Conservation (phyloP, 2,797 vertebrate species). For the Cossypha caffra region DNA sequence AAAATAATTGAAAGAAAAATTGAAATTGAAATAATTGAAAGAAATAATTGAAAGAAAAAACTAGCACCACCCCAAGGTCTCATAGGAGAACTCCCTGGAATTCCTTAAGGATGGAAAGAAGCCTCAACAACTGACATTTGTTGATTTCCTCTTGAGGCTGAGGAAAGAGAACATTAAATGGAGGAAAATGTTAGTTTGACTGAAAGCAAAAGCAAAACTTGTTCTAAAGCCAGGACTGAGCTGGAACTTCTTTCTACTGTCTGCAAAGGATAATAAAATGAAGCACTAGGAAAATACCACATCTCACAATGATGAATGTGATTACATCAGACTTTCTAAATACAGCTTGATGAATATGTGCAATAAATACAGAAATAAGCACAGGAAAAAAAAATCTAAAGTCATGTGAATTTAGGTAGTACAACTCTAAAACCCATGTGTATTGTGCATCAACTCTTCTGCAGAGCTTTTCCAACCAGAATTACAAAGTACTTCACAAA, state of each 20-base stretch:
- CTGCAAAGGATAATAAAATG: not conserved
- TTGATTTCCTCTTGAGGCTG: not conserved
- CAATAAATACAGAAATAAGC: not conserved
- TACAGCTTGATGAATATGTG: not conserved
- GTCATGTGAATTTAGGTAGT: not conserved
- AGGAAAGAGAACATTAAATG: not conserved
- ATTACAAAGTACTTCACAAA: not conserved
- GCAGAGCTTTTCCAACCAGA: not conserved
- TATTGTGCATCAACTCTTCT: not conserved
- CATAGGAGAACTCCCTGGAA: not conserved
- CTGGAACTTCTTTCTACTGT: not conserved
- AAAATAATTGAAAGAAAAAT: too few relatives aligned
- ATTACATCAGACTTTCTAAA: not conserved
- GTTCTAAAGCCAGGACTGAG: not conserved
- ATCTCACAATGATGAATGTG: not conserved
- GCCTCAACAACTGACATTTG: not conserved
- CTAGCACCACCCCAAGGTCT: not conserved
- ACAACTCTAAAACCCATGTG: not conserved
- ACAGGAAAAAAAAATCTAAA: not conserved
- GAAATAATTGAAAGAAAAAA: not conserved
- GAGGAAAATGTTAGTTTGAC: not conserved
- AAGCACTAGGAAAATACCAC: not conserved
- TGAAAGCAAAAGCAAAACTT: not conserved
- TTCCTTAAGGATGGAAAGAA: not conserved
- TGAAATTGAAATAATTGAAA: too few relatives aligned